Percentiles rank a stretch among this genome's conserved stretches.
These are phyloP conservation scores for Danaus plexippus DNA, from an alignment of 1,140 invertebrate genomes.

Conservation along the genomic window DNA sequence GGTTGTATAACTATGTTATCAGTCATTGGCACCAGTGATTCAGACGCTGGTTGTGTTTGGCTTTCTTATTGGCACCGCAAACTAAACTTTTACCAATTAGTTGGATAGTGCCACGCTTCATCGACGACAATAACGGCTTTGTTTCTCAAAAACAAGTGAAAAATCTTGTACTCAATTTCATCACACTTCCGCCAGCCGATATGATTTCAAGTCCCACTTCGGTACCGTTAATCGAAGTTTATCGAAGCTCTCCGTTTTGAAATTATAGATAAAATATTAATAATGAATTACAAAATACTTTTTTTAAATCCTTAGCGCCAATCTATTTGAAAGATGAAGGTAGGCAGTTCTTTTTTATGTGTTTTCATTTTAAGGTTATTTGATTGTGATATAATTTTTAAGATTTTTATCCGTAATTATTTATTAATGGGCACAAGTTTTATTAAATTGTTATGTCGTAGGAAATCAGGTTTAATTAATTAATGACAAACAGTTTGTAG, in stretches of 20 bases:
- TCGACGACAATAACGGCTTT: slow-evolving; percentile 42
- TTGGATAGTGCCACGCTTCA: slow-evolving; percentile 35
- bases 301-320: no score
- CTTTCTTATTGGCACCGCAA: slow-evolving; percentile 53
- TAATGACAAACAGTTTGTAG: no score
- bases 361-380: no score
- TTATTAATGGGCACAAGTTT: no score
- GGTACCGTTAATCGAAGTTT: background rate
- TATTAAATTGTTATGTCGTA: no score
- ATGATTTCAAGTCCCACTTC: no score
- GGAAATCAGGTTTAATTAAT: no score
- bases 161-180: slow-evolving; percentile 43
- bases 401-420: no score
- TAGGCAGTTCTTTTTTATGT: no score
- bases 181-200: slow-evolving; percentile 35
- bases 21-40: slow-evolving; percentile 30
- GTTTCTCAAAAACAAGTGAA: slow-evolving; percentile 61
- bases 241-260: background rate
- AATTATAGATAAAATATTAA: background rate
- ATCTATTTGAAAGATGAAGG: no score
- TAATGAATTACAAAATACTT: no score
- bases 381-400: no score
- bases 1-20: slow-evolving; percentile 23
- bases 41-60: slow-evolving; percentile 47
- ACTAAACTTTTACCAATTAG: slow-evolving; percentile 68